Evolutionary conservation across 2,888 invertebrate genomes (phyloP), one percentile per base, ranked within the genome.

Genomic region (Thecocarcelia acutangulata): DNA sequence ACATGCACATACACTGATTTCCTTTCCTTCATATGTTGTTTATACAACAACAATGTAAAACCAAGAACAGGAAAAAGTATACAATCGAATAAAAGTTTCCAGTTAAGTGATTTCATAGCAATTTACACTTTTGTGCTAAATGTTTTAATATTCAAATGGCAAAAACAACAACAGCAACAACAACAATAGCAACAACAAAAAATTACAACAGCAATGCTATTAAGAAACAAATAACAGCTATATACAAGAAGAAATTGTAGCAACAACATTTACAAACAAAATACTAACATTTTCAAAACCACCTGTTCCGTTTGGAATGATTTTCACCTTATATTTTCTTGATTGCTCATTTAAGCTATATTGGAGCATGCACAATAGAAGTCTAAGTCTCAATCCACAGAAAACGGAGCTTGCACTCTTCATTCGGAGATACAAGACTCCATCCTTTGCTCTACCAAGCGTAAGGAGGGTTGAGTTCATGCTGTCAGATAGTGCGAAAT

Each of bases 71-170:
- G 21, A 44, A 17, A 37, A 86, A 81, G 85, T 80, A 84, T 84
- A 73, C 50, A 77, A 82, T 74, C 69, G 70, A 85, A 87, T 87
- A 87, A 87, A 87, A 87, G 85, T 87, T 85, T 87, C 86, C 87
- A 86, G 85, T 86, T 87, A 88, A 88, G 87, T 87, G 88, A 87
- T 88, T 88, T 87, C 84, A 84, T 76, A 87, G 87, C 87, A 87
- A 87, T 87, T 88, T 88, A 86, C 87, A 87, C 87, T 87, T 87
- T 78, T 82, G 83, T 80, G 74, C 52, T 69, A 61, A 83, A 77
- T 80, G 72, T 70, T 80, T 80, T 80, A 76, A 64, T 77, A 74
- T 81, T 73, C 54, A 72, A 80, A 76, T 76, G 66, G 54, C 42
- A 59, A 70, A 37, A 74, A 28, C 17, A 74, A 73, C 19, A 68